Percentiles rank a stretch among this genome's conserved stretches.
Evolutionary conservation across 2,888 invertebrate genomes (phyloP).

Genomic region (Matsumyia berberina): DNA sequence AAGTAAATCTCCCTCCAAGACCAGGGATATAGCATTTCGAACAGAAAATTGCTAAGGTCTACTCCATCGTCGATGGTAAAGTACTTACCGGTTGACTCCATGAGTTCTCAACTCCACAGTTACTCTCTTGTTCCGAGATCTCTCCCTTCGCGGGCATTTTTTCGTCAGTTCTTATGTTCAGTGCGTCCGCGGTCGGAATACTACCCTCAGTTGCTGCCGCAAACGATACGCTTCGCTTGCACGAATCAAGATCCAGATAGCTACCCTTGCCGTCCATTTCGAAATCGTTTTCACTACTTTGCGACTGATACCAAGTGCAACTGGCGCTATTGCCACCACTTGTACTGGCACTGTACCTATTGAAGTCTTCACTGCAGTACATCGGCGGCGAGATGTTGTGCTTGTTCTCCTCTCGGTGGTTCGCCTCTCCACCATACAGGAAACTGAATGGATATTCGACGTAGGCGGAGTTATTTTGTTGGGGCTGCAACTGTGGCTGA

Average conservation of each 20-base stretch:
- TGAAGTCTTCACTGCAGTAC: slow-evolving; percentile 68
- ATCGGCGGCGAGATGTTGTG: slow-evolving; percentile 62
- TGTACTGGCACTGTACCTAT: slow-evolving; percentile 67
- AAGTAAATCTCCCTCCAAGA: slow-evolving; percentile 22
- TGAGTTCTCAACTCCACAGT: slow-evolving; percentile 90
- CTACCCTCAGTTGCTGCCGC: slow-evolving; percentile 83
- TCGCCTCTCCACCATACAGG: slow-evolving; percentile 77
- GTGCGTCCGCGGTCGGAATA: slow-evolving; percentile 82
- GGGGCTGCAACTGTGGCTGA: slow-evolving; percentile 53
- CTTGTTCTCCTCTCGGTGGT: slow-evolving; percentile 57
- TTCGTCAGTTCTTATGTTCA: slow-evolving; percentile 93
- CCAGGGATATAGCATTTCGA: slow-evolving; percentile 4
- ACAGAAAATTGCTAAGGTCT: neutral
- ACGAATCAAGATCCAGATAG: slow-evolving; percentile 83
- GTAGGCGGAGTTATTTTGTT: slow-evolving; percentile 74
- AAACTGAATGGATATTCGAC: slow-evolving; percentile 80
- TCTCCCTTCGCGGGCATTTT: slow-evolving; percentile 95
- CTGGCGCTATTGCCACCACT: slow-evolving; percentile 66
- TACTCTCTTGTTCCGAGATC: slow-evolving; percentile 93
- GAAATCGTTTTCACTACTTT: slow-evolving; percentile 81
- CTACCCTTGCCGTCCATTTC: slow-evolving; percentile 82
- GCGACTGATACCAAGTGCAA: slow-evolving; percentile 67
- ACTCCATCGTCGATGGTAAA: neutral
- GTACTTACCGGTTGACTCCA: slow-evolving; percentile 88
- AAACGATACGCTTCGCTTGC: slow-evolving; percentile 82